Conservation (phyloP, 2,113 vertebrate species). For the Bathybates hornii region DNA sequence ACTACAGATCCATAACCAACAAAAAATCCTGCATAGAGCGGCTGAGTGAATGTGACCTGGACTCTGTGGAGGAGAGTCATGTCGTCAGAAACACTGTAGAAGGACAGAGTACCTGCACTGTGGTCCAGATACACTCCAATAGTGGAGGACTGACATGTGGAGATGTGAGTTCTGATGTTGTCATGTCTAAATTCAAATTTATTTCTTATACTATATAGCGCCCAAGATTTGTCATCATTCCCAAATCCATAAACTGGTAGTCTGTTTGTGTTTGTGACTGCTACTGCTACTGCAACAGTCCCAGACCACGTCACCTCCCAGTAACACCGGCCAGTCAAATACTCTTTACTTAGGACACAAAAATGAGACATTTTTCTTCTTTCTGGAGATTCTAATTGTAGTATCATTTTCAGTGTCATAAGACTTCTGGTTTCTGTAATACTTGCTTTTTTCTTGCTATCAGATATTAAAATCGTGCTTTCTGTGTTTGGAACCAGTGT, state of each 20-base stretch:
- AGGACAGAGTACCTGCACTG: neutral
- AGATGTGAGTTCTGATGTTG: neutral
- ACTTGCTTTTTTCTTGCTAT: neutral
- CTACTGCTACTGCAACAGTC: neutral
- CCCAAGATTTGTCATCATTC: neutral
- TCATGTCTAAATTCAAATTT: neutral
- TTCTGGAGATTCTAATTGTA: too few relatives aligned
- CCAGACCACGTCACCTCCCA: neutral
- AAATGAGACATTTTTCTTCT: rapidly evolving
- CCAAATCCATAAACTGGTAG: neutral
- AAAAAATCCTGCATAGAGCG: neutral
- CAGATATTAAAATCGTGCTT: neutral
- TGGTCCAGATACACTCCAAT: neutral
- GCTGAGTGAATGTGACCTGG: neutral
- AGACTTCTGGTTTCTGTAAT: rapidly evolving
- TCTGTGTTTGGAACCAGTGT: neutral
- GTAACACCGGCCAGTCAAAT: neutral
- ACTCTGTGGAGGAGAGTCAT: neutral
- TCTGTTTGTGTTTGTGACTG: neutral
- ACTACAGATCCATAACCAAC: neutral
- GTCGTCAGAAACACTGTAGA: neutral
- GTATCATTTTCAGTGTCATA: neutral
- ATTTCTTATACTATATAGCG: neutral
- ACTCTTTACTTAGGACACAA: neutral
- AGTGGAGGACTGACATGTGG: neutral